Evolutionary conservation across 1,140 invertebrate genomes (phyloP).

Genomic region (Drosophila nasuta): DNA sequence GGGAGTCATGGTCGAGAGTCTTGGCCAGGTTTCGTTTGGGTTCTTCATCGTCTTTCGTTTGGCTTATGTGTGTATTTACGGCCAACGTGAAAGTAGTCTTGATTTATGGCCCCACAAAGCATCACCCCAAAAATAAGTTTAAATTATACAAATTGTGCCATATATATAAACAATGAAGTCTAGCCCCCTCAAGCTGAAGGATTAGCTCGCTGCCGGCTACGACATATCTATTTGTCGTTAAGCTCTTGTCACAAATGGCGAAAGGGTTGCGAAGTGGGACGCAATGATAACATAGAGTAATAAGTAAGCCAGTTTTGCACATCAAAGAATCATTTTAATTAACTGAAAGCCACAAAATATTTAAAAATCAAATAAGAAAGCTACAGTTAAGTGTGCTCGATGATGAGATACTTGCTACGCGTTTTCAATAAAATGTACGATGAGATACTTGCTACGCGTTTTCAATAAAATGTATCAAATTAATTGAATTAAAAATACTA

Average conservation of each 20-base stretch:
- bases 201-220: slow-evolving; percentile 44
- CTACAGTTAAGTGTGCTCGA: background rate
- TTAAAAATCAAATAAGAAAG: background rate
- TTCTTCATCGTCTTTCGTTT: slow-evolving; percentile 10
- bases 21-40: background rate
- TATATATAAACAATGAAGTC: slow-evolving; percentile 13
- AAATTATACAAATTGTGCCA: slow-evolving; percentile 76
- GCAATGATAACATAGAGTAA: too few relatives aligned
- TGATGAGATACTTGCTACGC: background rate
- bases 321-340: slow-evolving; percentile 34
- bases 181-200: slow-evolving; percentile 35
- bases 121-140: slow-evolving; percentile 65
- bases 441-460: too few relatives aligned
- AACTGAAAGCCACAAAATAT: background rate
- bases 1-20: slow-evolving; percentile 9
- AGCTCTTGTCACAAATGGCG: slow-evolving; percentile 9
- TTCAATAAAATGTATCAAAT: background rate
- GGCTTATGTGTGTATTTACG: slow-evolving; percentile 24
- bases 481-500: too few relatives aligned
- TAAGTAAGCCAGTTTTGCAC: slow-evolving; percentile 11
- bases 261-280: background rate
- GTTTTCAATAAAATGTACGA: background rate
- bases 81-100: slow-evolving; percentile 58
- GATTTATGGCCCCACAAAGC: slow-evolving; percentile 60
- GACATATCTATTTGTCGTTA: slow-evolving; percentile 43